Evolutionary conservation across 2,113 vertebrate genomes (phyloP).

Genomic region (Ceyx margarethae): DNA sequence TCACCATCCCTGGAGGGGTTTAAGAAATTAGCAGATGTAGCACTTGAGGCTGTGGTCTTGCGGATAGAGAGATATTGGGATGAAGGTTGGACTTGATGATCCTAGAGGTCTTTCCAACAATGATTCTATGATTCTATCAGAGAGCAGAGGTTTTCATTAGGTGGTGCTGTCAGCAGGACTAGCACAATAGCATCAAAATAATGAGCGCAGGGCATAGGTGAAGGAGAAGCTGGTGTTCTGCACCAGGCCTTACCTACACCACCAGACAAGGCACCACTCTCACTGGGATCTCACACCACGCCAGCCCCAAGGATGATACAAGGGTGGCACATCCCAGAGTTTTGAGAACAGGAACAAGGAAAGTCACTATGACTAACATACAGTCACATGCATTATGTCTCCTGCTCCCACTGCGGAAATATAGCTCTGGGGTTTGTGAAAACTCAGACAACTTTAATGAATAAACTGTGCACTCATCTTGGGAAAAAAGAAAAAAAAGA

Average conservation of each 20-base stretch:
- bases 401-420: not conserved
- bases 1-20: too few species aligned
- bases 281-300: not conserved
- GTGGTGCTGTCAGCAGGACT: not conserved
- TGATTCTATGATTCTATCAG: too few species aligned
- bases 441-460: not conserved
- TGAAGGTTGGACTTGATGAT: too few species aligned
- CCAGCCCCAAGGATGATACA: rapidly evolving
- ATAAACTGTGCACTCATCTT: not conserved
- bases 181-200: not conserved
- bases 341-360: not conserved
- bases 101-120: too few species aligned
- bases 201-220: not conserved
- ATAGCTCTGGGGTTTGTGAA: not conserved
- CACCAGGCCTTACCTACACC: not conserved
- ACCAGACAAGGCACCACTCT: not conserved
- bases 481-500: not conserved
- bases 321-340: not conserved
- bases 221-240: not conserved
- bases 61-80: too few species aligned
- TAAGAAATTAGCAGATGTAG: too few species aligned
- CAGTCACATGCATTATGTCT: not conserved
- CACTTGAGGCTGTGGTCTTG: too few species aligned
- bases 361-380: not conserved
- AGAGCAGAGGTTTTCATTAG: not conserved